Evolutionary conservation across 2,113 vertebrate genomes (phyloP).

Genomic region (Addax nasomaculatus): DNA sequence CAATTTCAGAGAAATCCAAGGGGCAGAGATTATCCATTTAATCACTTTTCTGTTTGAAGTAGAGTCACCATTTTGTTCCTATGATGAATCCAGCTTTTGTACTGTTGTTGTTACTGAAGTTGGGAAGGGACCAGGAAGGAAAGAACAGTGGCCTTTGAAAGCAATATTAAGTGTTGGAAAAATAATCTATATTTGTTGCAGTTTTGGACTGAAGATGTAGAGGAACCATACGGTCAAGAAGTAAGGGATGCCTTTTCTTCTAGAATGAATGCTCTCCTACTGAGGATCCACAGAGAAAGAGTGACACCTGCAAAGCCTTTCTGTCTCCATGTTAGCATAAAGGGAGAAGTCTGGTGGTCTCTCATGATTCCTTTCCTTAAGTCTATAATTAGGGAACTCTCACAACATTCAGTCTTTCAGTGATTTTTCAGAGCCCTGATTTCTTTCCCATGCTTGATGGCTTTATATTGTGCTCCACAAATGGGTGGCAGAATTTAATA

Average conservation of each 20-base stretch:
- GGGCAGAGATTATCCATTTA: not conserved
- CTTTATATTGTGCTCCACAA: not conserved
- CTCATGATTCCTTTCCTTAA: not conserved
- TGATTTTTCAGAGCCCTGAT: not conserved
- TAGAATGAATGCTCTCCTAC: not conserved
- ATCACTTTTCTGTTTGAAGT: conserved; percentile 2
- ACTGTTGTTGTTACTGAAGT: not conserved
- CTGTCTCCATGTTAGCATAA: not conserved
- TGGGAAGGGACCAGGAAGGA: not conserved
- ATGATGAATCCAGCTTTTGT: not conserved
- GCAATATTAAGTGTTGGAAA: not conserved
- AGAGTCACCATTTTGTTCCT: not conserved
- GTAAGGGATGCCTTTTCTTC: not conserved
- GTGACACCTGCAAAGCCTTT: not conserved
- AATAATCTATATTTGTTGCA: not conserved
- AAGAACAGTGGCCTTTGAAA: not conserved
- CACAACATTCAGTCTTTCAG: not conserved
- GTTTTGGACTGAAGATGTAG: not conserved
- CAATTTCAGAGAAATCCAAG: not conserved
- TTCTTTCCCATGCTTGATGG: not conserved
- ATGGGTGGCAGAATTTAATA: conserved; percentile 2
- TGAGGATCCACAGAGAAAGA: not conserved
- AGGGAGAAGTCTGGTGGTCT: not conserved
- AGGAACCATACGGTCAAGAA: not conserved
- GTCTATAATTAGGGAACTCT: not conserved